These are phyloP conservation scores for Lithodes maja DNA, from an alignment of 2,888 invertebrate species.

Conservation along the genomic window DNA sequence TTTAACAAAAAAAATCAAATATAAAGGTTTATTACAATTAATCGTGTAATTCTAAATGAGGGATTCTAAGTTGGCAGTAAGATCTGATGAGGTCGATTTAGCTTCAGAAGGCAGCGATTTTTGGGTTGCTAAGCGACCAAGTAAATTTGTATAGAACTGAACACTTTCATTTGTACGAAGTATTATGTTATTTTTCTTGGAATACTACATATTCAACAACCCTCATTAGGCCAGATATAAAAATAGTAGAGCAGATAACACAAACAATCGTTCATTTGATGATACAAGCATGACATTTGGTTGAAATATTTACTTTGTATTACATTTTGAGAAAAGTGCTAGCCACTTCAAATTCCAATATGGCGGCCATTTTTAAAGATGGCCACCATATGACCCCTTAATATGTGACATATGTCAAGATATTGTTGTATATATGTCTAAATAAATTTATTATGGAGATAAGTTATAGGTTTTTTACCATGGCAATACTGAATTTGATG, in stretches of 20 bases:
- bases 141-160: too few species aligned
- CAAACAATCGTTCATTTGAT: constrained; percentile 16
- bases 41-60: too few species aligned
- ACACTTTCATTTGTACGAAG: too few species aligned
- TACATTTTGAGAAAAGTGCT: background rate
- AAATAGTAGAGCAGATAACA: constrained; percentile 2
- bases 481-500: background rate
- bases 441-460: background rate
- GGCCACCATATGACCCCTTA: constrained; percentile 2
- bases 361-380: constrained; percentile 34
- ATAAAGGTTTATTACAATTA: too few species aligned
- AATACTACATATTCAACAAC: too few species aligned
- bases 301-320: background rate
- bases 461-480: background rate
- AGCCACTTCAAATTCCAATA: constrained; percentile 23
- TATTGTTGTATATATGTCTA: constrained; percentile 13
- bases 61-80: too few species aligned
- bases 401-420: background rate
- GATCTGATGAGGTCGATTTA: too few species aligned
- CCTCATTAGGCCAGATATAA: too few species aligned
- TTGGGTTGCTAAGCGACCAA: too few species aligned
- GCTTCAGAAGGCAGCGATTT: too few species aligned
- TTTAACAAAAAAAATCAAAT: too few species aligned
- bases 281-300: constrained; percentile 7
- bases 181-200: too few species aligned